Percentiles rank a stretch among this genome's conserved stretches.
Evolutionary conservation across 2,113 vertebrate species (phyloP).

Genomic region (Promerops cafer): DNA sequence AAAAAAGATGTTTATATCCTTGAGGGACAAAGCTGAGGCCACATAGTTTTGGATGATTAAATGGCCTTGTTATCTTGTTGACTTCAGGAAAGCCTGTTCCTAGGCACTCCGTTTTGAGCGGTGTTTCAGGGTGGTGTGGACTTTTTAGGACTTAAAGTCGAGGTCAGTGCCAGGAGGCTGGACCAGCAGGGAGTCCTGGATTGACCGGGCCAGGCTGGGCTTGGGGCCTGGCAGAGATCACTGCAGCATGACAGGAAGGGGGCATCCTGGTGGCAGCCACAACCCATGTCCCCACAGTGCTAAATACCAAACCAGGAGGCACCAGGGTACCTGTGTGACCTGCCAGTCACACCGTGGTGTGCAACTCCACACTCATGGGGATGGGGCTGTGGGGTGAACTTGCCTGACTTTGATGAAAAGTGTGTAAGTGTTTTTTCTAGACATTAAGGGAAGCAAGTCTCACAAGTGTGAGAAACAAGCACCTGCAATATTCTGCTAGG

Average conservation of each 20-base stretch:
- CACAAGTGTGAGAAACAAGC: background rate
- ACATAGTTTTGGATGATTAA: slow-evolving; percentile 15
- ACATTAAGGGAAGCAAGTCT: background rate
- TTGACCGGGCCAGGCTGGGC: background rate
- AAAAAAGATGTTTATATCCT: slow-evolving; percentile 27
- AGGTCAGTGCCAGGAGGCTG: background rate
- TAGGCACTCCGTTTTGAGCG: accelerated
- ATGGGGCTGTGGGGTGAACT: too few relatives aligned
- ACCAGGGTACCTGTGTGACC: background rate
- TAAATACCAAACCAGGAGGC: background rate
- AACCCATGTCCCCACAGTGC: background rate
- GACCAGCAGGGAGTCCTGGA: background rate
- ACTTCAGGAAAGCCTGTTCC: background rate
- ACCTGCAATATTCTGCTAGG: background rate
- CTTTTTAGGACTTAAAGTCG: background rate
- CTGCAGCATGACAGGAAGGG: background rate
- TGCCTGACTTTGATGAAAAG: background rate
- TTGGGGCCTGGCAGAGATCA: background rate
- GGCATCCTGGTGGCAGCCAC: background rate
- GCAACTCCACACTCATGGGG: accelerated
- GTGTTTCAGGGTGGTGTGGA: background rate
- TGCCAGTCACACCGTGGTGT: accelerated
- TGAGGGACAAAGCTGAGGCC: background rate
- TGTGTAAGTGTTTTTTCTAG: background rate
- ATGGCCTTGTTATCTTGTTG: slow-evolving; percentile 1